Evolutionary conservation across 2,797 vertebrate genomes (phyloP).

Genomic region (Enteromius radiatus): DNA sequence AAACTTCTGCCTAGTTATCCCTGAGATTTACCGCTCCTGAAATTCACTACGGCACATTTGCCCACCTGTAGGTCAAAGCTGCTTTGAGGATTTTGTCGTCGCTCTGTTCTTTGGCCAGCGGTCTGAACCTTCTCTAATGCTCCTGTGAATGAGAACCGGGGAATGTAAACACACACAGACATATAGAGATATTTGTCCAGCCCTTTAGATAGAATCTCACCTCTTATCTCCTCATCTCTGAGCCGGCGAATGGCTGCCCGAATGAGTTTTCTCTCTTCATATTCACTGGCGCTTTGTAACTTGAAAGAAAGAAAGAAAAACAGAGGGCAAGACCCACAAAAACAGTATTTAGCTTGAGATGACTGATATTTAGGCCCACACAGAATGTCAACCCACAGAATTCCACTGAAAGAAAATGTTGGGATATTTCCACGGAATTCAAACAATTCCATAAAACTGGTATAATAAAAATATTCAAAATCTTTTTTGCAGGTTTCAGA

Average conservation of each 20-base stretch:
- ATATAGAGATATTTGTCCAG: background rate
- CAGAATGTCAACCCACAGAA: constrained; percentile 12
- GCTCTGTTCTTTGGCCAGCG: constrained; percentile 59
- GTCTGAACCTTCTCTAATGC: constrained; percentile 64
- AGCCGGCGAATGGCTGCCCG: constrained; percentile 90
- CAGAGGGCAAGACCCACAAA: constrained; percentile 15
- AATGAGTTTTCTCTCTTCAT: constrained; percentile 94
- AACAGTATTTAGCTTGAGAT: constrained; percentile 10
- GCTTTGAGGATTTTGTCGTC: constrained; percentile 65
- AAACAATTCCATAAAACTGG: constrained; percentile 2
- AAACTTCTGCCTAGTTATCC: constrained; percentile 14
- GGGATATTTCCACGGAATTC: background rate
- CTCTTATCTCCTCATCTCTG: constrained; percentile 87
- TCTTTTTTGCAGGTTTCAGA: background rate
- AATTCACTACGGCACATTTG: constrained; percentile 28
- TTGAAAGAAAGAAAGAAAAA: constrained; percentile 60
- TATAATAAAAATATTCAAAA: background rate
- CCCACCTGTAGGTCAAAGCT: constrained; percentile 73
- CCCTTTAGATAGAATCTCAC: constrained; percentile 68
- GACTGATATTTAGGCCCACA: constrained; percentile 12
- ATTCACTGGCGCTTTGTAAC: constrained; percentile 86
- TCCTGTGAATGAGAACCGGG: constrained; percentile 59
- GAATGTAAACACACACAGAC: constrained; percentile 29
- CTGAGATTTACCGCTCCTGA: constrained; percentile 13
- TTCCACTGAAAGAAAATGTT: constrained; percentile 13